A percentile compares a stretch with the other conserved stretches of the same genome.
These are phyloP conservation scores for Atta colombica DNA, from an alignment of 1,140 invertebrate species.

Conservation along the genomic window DNA sequence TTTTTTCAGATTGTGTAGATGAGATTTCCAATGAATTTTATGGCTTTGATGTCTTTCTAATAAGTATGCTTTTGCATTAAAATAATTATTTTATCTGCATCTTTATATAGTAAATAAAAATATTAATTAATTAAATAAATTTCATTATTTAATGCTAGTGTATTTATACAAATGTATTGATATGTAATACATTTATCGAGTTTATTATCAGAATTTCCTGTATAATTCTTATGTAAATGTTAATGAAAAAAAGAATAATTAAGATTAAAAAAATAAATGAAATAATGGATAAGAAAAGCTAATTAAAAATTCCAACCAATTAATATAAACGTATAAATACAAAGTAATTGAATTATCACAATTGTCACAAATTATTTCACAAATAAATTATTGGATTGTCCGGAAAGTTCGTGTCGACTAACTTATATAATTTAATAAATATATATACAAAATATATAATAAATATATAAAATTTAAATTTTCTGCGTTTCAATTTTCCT, in stretches of 20 bases:
- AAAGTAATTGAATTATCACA: neutral
- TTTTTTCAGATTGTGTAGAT: neutral
- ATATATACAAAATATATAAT: no score
- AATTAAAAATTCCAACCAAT: neutral
- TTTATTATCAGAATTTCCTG: neutral
- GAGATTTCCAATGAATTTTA: neutral
- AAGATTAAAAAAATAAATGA: neutral
- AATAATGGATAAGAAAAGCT: neutral
- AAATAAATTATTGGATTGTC: neutral
- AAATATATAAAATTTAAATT: no score
- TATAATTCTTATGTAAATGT: neutral
- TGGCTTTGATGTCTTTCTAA: neutral
- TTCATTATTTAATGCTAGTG: neutral
- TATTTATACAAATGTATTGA: neutral
- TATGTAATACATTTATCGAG: neutral
- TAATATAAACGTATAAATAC: constrained; percentile 6
- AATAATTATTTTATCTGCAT: neutral
- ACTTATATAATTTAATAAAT: no score
- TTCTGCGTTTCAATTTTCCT: no score
- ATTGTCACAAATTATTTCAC: neutral
- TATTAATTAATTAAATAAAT: neutral
- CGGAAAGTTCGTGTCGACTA: no score
- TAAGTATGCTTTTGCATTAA: constrained; percentile 1
- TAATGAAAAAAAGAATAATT: neutral
- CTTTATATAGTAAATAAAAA: neutral